Conservation (phyloP, 2,797 vertebrate genomes). For the Myripristis jacobus region DNA sequence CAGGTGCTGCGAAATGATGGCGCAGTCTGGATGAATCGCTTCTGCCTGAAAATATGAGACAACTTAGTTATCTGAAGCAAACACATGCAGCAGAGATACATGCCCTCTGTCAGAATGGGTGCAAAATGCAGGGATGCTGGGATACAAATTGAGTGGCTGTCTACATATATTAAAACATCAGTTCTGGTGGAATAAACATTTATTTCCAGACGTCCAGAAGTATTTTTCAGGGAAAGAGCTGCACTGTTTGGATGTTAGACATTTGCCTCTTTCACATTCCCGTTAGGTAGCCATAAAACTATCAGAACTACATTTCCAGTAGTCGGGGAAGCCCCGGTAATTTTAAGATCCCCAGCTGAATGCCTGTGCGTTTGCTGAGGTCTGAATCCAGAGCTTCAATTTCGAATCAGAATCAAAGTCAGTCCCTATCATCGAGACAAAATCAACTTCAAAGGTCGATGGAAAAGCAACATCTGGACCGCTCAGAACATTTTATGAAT, state of each 20-base stretch:
- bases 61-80: slow-evolving; percentile 34
- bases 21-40: slow-evolving; percentile 84
- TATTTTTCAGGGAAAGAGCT: no score
- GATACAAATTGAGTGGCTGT: not conserved
- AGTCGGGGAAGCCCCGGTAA: no score
- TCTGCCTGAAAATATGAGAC: slow-evolving; percentile 67
- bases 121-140: not conserved
- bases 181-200: no score
- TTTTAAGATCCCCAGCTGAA: no score
- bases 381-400: no score
- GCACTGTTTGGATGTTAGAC: no score
- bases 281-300: no score
- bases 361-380: no score
- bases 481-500: not conserved
- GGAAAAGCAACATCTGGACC: slow-evolving; percentile 9
- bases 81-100: not conserved
- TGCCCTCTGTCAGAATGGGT: not conserved
- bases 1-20: slow-evolving; percentile 80
- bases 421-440: not conserved
- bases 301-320: no score
- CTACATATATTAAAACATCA: no score
- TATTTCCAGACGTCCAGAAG: no score
- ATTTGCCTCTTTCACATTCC: no score
- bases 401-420: not conserved
- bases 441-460: not conserved